Evolutionary conservation across 2,888 invertebrate species (phyloP).

Genomic region (Metalampra italica): DNA sequence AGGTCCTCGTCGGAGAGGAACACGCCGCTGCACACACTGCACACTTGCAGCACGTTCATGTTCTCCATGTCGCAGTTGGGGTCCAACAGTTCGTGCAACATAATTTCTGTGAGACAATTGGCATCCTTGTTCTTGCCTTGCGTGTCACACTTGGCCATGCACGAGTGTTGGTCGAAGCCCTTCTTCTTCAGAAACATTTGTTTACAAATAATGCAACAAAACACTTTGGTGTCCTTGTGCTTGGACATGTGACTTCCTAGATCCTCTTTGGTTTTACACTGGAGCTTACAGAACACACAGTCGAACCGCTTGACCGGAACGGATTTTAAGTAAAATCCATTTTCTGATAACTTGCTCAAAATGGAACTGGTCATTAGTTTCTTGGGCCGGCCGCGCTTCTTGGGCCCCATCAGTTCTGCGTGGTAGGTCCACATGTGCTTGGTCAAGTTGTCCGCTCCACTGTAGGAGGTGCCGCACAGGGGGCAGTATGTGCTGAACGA

Average conservation of each 20-base stretch:
- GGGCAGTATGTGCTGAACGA: constrained; percentile 51
- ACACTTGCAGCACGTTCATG: constrained; percentile 37
- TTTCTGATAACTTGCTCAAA: constrained; percentile 55
- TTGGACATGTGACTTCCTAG: constrained; percentile 42
- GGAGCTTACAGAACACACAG: constrained; percentile 54
- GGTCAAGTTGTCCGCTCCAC: constrained; percentile 47
- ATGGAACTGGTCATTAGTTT: constrained; percentile 54
- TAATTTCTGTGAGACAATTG: constrained; percentile 35
- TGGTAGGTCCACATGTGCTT: constrained; percentile 62
- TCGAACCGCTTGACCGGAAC: constrained; percentile 36
- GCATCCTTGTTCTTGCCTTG: constrained; percentile 20
- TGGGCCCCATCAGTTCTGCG: constrained; percentile 64
- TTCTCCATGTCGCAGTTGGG: constrained; percentile 37
- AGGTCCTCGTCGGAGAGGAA: constrained; percentile 51
- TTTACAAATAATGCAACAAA: constrained; percentile 55
- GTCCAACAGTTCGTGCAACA: constrained; percentile 41
- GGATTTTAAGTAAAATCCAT: constrained; percentile 49
- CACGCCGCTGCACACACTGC: constrained; percentile 50
- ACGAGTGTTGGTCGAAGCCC: constrained; percentile 44
- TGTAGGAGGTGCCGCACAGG: constrained; percentile 49
- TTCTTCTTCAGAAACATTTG: constrained; percentile 53
- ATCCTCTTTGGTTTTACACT: constrained; percentile 52
- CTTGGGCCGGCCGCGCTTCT: constrained; percentile 64
- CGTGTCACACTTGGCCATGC: constrained; percentile 24
- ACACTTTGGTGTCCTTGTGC: constrained; percentile 52